Evolutionary conservation across 2,797 vertebrate species (phyloP), one percentile per base, ranked within the genome.

Genomic region (Typhlichthys subterraneus): DNA sequence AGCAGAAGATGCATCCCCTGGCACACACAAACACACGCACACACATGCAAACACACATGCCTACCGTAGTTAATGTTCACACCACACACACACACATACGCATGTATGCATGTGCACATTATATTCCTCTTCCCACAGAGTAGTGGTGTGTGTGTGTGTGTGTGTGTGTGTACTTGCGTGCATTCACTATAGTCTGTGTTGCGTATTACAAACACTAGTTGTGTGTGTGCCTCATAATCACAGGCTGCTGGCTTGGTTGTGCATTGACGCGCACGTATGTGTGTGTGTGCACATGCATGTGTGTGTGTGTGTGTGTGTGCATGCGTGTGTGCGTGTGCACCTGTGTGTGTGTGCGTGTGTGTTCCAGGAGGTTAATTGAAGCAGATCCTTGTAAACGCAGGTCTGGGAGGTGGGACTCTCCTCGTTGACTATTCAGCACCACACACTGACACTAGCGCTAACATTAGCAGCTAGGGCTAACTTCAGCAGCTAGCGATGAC

Each of bases 341-440:
- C 65, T 79, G 38, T 51, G 42, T 15, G 14, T 12, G 45, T 19
- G 38, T 50, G 69, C 42, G 59, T 19, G 62, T 33, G 63, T 42
- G 60, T 53, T 62, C 45, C 14, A 47, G 60, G 69, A 86, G 89
- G 89, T 90, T 90, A 89, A 90, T 88, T 90, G 86, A 85, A 78
- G 85, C 83, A 84, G 85, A 84, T 77, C 76, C 75, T 85, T 55
- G 80, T 70, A 85, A 85, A 77, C 65, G 71, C 85, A 73, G 72
- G 80, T 70, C 74, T 65, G 75, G 77, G 86, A 78, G 70, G 81
- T 61, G 14, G 45, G 62, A 53, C 12, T 52, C 55, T 31, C 45
- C 70, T 87, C 78, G 83, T 85, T 77, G 78, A 64, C 5, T 65
- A 89, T 88, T 79, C 81, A 54, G 63, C 55, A 4, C 69, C 76